phyloP scores from a whole-genome alignment of 2,888 invertebrate genomes.

The Drosophila nr. perissopoda region DNA sequence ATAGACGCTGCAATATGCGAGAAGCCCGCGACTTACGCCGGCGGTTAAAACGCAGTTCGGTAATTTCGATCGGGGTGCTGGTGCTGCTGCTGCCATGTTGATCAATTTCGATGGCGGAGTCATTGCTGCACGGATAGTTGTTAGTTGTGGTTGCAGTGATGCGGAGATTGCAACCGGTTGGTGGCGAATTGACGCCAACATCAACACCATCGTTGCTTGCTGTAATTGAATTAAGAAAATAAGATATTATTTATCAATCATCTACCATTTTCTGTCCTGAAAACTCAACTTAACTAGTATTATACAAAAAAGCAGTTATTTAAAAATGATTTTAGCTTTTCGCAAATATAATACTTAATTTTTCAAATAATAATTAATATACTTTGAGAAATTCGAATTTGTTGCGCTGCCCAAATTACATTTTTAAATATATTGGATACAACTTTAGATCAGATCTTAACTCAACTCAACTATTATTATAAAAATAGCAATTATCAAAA shows the following conservation, averaged over 20 bases:
- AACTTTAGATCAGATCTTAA: not conserved
- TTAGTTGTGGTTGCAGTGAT: conserved; percentile 24
- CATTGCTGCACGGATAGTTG: conserved; percentile 72
- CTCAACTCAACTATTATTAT: not conserved
- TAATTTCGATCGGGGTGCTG: conserved; percentile 13
- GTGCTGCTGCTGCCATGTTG: conserved; percentile 38
- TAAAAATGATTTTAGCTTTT: not conserved
- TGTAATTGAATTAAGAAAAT: not conserved
- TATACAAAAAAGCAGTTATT: not conserved
- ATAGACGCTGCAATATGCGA: conserved; percentile 73
- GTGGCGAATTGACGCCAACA: conserved; percentile 13
- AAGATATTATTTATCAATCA: not conserved
- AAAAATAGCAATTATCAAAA: not conserved
- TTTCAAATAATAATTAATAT: not conserved
- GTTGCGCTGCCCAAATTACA: not conserved
- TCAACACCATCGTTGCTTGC: not conserved
- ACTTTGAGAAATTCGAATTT: not conserved
- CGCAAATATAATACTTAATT: not conserved
- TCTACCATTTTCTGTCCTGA: not conserved
- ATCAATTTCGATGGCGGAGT: conserved; percentile 82
- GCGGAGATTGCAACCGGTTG: conserved; percentile 27
- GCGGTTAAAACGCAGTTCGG: conserved; percentile 6
- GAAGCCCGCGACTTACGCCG: conserved; percentile 60
- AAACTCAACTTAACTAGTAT: not conserved
- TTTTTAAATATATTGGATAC: not conserved